Conservation (phyloP, 1,140 invertebrate species). For the Listronotus oregonensis region DNA sequence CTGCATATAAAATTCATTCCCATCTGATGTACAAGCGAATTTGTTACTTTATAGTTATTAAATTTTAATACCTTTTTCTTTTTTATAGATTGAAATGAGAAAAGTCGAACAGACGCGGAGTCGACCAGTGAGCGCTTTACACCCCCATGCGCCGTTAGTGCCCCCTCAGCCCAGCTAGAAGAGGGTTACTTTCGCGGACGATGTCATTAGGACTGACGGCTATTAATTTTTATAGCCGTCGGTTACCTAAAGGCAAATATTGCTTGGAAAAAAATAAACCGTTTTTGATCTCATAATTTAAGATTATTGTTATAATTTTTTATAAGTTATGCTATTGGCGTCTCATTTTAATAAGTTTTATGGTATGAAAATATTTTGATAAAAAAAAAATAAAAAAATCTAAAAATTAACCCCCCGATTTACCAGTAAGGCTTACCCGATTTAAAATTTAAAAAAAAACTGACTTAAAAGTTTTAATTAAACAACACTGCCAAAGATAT, state of each 20-base stretch:
- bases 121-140: conserved; percentile 58
- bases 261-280: conserved; percentile 17
- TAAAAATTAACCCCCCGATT: no score
- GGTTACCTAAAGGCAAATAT: conserved; percentile 10
- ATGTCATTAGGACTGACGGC: conserved; percentile 49
- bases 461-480: no score
- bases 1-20: no score
- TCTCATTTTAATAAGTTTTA: not conserved
- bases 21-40: no score
- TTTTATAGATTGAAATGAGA: conserved; percentile 39
- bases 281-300: not conserved
- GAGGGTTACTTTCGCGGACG: conserved; percentile 56
- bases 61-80: not conserved
- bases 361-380: not conserved
- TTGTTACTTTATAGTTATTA: no score
- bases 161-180: conserved; percentile 58
- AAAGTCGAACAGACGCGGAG: conserved; percentile 45
- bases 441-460: no score
- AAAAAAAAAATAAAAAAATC: conserved; percentile 5
- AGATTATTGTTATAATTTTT: not conserved
- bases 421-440: no score
- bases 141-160: conserved; percentile 57
- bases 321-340: not conserved
- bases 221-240: conserved; percentile 18
- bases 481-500: no score